Conservation (phyloP, 2,797 vertebrate genomes). For the Agapornis canus region DNA sequence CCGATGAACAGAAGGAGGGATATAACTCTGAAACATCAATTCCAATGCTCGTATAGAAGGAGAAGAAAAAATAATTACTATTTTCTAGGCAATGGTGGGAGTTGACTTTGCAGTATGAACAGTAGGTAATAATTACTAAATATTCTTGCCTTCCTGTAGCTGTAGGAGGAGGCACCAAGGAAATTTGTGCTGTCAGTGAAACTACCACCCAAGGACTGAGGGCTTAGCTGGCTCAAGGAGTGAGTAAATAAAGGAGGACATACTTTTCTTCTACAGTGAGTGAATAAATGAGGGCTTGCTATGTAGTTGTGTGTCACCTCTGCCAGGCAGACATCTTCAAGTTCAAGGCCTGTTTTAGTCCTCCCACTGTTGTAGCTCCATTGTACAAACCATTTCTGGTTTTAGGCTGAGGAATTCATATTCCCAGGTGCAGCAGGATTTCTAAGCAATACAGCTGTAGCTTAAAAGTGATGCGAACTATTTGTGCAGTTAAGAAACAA, state of each 20-base stretch:
- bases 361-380: not conserved
- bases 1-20: not conserved
- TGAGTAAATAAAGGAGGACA: not conserved
- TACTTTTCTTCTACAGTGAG: not conserved
- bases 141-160: not conserved
- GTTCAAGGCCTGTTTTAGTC: not conserved
- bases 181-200: not conserved
- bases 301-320: not conserved
- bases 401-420: not conserved
- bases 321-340: not conserved
- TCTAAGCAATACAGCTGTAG: not conserved
- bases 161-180: not conserved
- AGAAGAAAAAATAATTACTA: not conserved
- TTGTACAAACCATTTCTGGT: not conserved
- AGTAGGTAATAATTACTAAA: not conserved
- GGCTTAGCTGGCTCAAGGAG: not conserved
- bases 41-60: not conserved
- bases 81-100: not conserved
- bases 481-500: not conserved
- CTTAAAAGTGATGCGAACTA: not conserved
- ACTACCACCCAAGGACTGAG: not conserved
- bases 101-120: not conserved
- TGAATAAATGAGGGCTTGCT: not conserved
- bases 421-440: not conserved
- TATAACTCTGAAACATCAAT: not conserved